Percentiles rank a stretch among this genome's conserved stretches.
phyloP scores from a whole-genome alignment of 1,140 invertebrate genomes.

The Laodelphax striatellus region DNA sequence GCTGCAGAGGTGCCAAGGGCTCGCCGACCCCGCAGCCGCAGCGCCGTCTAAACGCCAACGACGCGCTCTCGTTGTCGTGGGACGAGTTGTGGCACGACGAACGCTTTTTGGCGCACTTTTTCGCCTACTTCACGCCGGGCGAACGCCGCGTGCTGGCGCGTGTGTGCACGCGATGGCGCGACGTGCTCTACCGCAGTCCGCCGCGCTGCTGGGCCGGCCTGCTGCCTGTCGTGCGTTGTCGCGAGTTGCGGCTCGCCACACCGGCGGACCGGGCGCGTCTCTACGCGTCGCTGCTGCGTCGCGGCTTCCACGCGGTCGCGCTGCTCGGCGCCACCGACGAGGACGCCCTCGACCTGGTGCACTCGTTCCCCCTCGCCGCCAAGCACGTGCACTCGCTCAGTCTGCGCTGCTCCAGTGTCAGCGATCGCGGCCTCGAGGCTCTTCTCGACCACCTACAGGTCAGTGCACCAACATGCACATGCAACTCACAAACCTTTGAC shows the following conservation, averaged over 20 bases:
- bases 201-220: slow-evolving; percentile 75
- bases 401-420: slow-evolving; percentile 74
- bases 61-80: slow-evolving; percentile 43
- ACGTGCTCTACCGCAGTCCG: slow-evolving; percentile 71
- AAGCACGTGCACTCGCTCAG: slow-evolving; percentile 71
- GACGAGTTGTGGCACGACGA: slow-evolving; percentile 72
- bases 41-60: slow-evolving; percentile 22
- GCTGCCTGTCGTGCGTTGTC: slow-evolving; percentile 68
- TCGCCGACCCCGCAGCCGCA: slow-evolving; percentile 17
- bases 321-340: slow-evolving; percentile 77
- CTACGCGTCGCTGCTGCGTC: slow-evolving; percentile 67
- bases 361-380: slow-evolving; percentile 68
- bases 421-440: slow-evolving; percentile 75
- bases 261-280: slow-evolving; percentile 54
- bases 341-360: slow-evolving; percentile 76
- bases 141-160: slow-evolving; percentile 69
- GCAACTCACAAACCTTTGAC: too few relatives aligned
- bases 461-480: slow-evolving; percentile 23
- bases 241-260: slow-evolving; percentile 56
- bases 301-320: slow-evolving; percentile 75
- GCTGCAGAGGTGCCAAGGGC: slow-evolving; percentile 1
- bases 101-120: slow-evolving; percentile 69
- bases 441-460: slow-evolving; percentile 77
- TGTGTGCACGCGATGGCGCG: slow-evolving; percentile 73
- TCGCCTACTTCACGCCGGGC: slow-evolving; percentile 67